phyloP scores from a whole-genome alignment of 35 echinoderm and acorn worm species.

The Lytechinus variegatus region DNA sequence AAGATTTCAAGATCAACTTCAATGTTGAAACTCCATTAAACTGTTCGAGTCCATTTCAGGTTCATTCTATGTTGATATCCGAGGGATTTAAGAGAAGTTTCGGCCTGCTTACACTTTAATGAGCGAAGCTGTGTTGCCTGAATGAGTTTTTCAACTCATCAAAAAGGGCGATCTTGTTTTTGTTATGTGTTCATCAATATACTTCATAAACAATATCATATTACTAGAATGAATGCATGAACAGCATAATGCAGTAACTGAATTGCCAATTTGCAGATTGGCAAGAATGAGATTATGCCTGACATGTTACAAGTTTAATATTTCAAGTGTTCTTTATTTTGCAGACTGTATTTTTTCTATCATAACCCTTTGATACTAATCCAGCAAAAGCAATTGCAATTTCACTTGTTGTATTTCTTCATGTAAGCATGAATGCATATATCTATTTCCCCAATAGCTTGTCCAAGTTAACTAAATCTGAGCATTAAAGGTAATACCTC shows the following conservation, averaged over 20 bases:
- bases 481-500: not conserved
- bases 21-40: slow-evolving; percentile 20
- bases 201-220: not conserved
- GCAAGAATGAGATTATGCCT: not conserved
- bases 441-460: not conserved
- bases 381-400: not conserved
- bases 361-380: not conserved
- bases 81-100: not conserved
- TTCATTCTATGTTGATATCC: not conserved
- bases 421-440: not conserved
- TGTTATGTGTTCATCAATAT: not conserved
- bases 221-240: not conserved
- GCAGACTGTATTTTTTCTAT: not conserved
- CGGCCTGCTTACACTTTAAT: not conserved
- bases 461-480: not conserved
- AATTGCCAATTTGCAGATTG: not conserved
- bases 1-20: not conserved
- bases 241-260: not conserved
- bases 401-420: not conserved
- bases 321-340: not conserved
- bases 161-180: not conserved
- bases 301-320: not conserved
- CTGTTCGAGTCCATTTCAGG: not conserved
- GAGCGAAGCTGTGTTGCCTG: not conserved
- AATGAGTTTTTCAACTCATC: not conserved